Evolutionary conservation across 35 echinoderm and acorn worm species (phyloP).

Genomic region (Apostichopus californicus): DNA sequence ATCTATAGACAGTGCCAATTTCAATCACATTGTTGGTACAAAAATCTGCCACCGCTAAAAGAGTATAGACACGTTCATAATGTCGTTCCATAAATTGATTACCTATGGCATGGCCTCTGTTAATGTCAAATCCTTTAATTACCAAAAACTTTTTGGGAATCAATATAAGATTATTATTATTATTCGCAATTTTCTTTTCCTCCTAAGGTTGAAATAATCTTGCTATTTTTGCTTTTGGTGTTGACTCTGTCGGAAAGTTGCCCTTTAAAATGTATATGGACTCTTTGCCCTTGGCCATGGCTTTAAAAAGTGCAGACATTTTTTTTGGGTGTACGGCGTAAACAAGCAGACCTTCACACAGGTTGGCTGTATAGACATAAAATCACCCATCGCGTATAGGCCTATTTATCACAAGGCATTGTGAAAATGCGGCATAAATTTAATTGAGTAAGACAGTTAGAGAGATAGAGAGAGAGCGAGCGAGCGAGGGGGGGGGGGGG

Average conservation of each 20-base stretch:
- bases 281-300: background rate
- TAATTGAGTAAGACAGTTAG: background rate
- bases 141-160: background rate
- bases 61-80: too few species aligned
- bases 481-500: background rate
- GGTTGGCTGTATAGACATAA: background rate
- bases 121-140: conserved; percentile 1
- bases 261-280: background rate
- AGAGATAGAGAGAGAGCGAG: background rate
- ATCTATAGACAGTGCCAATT: too few species aligned
- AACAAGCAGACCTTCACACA: background rate
- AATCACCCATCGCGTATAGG: background rate
- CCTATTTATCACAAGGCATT: too few species aligned
- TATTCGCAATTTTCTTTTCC: background rate
- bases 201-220: background rate
- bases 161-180: background rate
- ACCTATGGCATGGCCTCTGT: background rate
- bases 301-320: background rate
- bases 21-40: too few species aligned
- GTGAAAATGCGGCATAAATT: background rate
- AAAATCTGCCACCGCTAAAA: too few species aligned
- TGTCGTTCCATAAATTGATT: background rate
- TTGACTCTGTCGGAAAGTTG: background rate
- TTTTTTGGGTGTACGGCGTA: background rate
- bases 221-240: background rate